phyloP scores from a whole-genome alignment of 2,797 vertebrate species.

The Argya squamiceps region DNA sequence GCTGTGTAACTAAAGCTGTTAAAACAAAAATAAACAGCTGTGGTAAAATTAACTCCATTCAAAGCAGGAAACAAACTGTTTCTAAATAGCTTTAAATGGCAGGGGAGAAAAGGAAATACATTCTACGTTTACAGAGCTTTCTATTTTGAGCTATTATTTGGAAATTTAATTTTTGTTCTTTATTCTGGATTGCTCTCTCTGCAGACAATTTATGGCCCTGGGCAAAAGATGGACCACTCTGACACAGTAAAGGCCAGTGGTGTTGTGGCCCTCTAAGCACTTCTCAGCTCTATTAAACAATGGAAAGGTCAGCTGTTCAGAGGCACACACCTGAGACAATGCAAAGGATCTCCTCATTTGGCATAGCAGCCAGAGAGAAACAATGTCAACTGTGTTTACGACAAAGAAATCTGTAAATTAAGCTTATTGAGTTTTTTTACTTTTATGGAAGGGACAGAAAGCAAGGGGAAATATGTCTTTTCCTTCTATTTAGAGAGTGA shows the following conservation, averaged over 20 bases:
- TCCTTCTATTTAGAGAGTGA: neutral
- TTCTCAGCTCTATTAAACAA: neutral
- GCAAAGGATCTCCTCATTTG: neutral
- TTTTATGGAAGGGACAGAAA: neutral
- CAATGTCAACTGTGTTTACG: neutral
- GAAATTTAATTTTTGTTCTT: neutral
- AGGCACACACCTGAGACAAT: neutral
- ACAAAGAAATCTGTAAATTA: neutral
- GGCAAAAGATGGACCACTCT: neutral
- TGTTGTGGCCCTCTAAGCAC: neutral
- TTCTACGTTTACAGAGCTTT: neutral
- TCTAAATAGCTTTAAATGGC: slow-evolving; percentile 24
- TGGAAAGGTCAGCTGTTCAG: neutral
- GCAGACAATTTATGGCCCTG: neutral
- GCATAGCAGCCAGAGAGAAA: slow-evolving; percentile 4
- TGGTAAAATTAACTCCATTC: slow-evolving; percentile 38
- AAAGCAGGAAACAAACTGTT: slow-evolving; percentile 56
- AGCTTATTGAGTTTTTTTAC: neutral
- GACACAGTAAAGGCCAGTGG: neutral
- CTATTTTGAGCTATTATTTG: slow-evolving; percentile 18
- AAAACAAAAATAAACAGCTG: slow-evolving; percentile 52
- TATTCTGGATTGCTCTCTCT: neutral
- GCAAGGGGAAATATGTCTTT: neutral
- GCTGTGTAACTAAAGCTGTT: slow-evolving; percentile 38
- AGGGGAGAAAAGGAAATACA: neutral